These are phyloP conservation scores for Sinocyclocheilus rhinocerous DNA, from an alignment of 2,113 vertebrate species.

Conservation along the genomic window DNA sequence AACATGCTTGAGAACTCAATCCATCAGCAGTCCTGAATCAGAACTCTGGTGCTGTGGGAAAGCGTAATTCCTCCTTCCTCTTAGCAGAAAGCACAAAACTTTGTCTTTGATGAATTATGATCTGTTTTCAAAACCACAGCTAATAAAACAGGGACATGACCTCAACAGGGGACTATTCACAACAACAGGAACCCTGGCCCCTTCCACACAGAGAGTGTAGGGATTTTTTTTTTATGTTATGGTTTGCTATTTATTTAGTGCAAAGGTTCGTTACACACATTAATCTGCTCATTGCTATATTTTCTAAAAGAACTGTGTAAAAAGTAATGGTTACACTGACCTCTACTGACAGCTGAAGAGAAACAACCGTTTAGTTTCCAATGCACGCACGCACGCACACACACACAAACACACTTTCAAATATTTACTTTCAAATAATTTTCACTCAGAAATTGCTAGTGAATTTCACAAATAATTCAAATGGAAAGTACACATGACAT, in stretches of 20 bases:
- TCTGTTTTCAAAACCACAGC: slow-evolving; percentile 45
- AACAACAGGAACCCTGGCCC: not conserved
- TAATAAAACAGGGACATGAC: slow-evolving; percentile 43
- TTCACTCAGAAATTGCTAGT: too few species aligned
- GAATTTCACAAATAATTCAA: too few species aligned
- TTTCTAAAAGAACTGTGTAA: not conserved
- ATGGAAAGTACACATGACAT: too few species aligned
- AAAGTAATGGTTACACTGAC: slow-evolving; percentile 23
- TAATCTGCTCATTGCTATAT: not conserved
- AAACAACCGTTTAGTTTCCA: not conserved
- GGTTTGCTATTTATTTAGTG: not conserved
- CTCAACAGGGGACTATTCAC: slow-evolving; percentile 42
- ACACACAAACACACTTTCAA: too few species aligned
- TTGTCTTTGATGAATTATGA: slow-evolving; percentile 34
- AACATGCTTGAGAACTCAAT: slow-evolving; percentile 7
- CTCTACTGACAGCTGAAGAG: slow-evolving; percentile 3
- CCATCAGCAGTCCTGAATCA: slow-evolving; percentile 57
- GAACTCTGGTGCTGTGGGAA: slow-evolving; percentile 68
- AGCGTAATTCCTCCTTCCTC: slow-evolving; percentile 57
- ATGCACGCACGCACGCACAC: too few species aligned
- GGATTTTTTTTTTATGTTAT: not conserved
- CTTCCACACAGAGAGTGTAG: not conserved
- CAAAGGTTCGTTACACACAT: not conserved
- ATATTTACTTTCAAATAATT: too few species aligned
- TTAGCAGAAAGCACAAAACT: slow-evolving; percentile 50